phyloP scores from a whole-genome alignment of 37 sponge, comb jelly and placozoan genomes.

The Geodia barretti region DNA sequence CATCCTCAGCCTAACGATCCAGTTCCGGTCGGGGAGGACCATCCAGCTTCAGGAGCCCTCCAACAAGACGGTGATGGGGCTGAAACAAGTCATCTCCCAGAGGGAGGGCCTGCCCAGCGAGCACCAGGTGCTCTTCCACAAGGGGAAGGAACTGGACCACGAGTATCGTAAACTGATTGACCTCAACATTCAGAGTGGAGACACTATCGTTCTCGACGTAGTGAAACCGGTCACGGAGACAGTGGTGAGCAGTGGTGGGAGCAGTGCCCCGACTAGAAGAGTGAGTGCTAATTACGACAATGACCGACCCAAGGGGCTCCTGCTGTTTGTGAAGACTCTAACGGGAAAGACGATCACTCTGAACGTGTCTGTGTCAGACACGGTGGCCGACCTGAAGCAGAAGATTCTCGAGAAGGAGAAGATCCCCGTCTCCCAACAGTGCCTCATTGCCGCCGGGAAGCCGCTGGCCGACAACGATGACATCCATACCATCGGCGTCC shows the following conservation, averaged over 20 bases:
- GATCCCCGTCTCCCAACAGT: slow-evolving; percentile 28
- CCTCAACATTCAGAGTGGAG: background rate
- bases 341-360: slow-evolving; percentile 42
- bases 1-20: slow-evolving; percentile 6
- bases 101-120: background rate
- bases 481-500: slow-evolving; percentile 13
- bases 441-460: slow-evolving; percentile 40
- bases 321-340: slow-evolving; percentile 52
- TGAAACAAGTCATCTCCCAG: slow-evolving; percentile 14
- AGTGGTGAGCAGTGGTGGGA: too few relatives aligned
- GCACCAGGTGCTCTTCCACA: slow-evolving; percentile 25
- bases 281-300: background rate
- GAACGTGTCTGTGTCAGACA: slow-evolving; percentile 11
- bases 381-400: slow-evolving; percentile 26
- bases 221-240: background rate
- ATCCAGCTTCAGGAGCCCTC: background rate
- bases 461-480: slow-evolving; percentile 11
- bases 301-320: background rate
- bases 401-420: slow-evolving; percentile 38
- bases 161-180: slow-evolving; percentile 15
- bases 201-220: slow-evolving; percentile 10
- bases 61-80: slow-evolving; percentile 2
- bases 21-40: background rate
- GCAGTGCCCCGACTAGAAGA: background rate
- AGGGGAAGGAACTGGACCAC: slow-evolving; percentile 24